These are phyloP conservation scores for Solenopsis invicta DNA, from an alignment of 1,140 invertebrate species.

Conservation along the genomic window DNA sequence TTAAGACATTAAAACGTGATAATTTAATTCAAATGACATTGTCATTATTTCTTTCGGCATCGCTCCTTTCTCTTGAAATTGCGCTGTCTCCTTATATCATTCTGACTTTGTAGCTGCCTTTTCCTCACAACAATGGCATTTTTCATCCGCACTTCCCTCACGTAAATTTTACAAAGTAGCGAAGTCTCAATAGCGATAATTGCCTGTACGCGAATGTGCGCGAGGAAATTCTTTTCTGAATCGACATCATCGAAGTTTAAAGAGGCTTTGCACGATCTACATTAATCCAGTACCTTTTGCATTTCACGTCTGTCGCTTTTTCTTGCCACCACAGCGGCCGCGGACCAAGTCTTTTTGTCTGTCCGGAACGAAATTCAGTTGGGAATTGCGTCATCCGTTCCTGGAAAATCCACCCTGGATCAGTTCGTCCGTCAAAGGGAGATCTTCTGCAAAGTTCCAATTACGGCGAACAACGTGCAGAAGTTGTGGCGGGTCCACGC, in stretches of 20 bases:
- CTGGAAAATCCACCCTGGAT: slow-evolving; percentile 64
- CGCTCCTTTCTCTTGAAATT: neutral
- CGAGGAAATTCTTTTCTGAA: slow-evolving; percentile 36
- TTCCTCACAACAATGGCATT: neutral
- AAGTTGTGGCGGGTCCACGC: slow-evolving; percentile 24
- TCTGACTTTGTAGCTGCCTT: slow-evolving; percentile 14
- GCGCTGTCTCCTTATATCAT: neutral
- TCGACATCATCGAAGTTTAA: slow-evolving; percentile 51
- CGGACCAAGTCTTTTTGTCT: slow-evolving; percentile 28
- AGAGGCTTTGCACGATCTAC: slow-evolving; percentile 22
- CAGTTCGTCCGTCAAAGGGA: slow-evolving; percentile 62
- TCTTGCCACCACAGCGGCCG: slow-evolving; percentile 31
- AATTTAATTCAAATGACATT: slow-evolving; percentile 22
- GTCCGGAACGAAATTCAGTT: slow-evolving; percentile 49
- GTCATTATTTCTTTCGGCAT: neutral
- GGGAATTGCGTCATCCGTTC: slow-evolving; percentile 66
- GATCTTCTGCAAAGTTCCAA: slow-evolving; percentile 63
- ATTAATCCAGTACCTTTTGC: slow-evolving; percentile 46
- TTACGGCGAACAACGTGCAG: slow-evolving; percentile 60
- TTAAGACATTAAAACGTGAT: neutral
- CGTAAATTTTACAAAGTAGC: slow-evolving; percentile 22
- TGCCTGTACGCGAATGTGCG: slow-evolving; percentile 24
- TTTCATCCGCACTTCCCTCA: slow-evolving; percentile 24
- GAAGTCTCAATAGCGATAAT: slow-evolving; percentile 54
- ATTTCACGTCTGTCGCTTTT: slow-evolving; percentile 46